Percentiles rank a stretch among this genome's conserved stretches.
Conservation (phyloP, 2,888 invertebrate species). For the Andrena bucephala region DNA sequence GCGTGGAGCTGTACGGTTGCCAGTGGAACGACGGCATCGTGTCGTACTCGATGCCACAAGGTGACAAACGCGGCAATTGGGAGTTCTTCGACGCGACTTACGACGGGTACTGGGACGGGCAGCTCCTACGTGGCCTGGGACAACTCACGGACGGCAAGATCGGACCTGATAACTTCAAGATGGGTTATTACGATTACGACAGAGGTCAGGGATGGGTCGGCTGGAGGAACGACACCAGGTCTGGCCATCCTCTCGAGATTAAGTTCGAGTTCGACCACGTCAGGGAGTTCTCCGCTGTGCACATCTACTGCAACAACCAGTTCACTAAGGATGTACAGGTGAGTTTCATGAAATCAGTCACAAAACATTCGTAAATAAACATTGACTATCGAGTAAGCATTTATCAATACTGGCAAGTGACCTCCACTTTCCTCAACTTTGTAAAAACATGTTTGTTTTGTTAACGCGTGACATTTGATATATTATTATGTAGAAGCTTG, state of each 20-base stretch:
- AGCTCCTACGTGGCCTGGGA: constrained; percentile 92
- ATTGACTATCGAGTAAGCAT: too few relatives aligned
- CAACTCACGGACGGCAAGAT: constrained; percentile 93
- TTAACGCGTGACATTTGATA: too few relatives aligned
- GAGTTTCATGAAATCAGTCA: constrained; percentile 66
- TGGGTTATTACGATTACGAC: constrained; percentile 87
- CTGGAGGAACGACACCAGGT: constrained; percentile 93
- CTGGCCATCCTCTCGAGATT: constrained; percentile 88
- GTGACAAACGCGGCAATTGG: constrained; percentile 92
- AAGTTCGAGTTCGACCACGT: constrained; percentile 94
- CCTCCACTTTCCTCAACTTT: too few relatives aligned
- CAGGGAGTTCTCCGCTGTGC: constrained; percentile 93
- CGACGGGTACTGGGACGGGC: constrained; percentile 93
- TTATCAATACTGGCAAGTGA: too few relatives aligned
- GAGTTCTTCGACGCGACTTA: constrained; percentile 94
- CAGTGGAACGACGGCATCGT: constrained; percentile 93
- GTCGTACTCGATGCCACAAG: constrained; percentile 95
- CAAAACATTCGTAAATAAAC: too few relatives aligned
- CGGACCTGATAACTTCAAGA: constrained; percentile 91
- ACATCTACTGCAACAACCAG: constrained; percentile 94
- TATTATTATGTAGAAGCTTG: too few relatives aligned
- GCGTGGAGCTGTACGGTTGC: constrained; percentile 96
- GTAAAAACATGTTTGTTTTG: too few relatives aligned
- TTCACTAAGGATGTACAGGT: constrained; percentile 94
- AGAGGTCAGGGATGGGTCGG: constrained; percentile 94